These are phyloP conservation scores for Mylabris phalerata DNA, from an alignment of 1,140 invertebrate species.

Conservation along the genomic window DNA sequence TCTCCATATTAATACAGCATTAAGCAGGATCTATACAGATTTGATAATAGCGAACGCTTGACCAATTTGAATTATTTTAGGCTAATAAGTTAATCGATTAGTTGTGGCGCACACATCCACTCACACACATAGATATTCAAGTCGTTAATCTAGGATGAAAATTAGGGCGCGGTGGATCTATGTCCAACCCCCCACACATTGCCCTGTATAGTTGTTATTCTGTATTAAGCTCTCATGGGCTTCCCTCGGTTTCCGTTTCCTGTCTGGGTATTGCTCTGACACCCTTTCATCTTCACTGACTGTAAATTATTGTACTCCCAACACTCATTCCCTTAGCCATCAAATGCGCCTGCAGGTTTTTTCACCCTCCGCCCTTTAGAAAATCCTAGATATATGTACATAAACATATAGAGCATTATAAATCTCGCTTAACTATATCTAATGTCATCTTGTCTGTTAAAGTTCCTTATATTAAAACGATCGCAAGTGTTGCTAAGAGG, in stretches of 20 bases:
- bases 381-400: too few relatives aligned
- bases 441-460: too few relatives aligned
- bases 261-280: conserved; percentile 19
- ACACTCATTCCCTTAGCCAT: neutral
- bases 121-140: neutral
- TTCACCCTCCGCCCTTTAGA: too few relatives aligned
- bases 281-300: conserved; percentile 22
- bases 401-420: too few relatives aligned
- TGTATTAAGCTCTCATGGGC: conserved; percentile 21
- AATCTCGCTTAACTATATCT: too few relatives aligned
- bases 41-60: neutral
- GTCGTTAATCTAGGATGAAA: conserved; percentile 5
- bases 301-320: conserved; percentile 20
- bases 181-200: conserved; percentile 2
- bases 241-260: conserved; percentile 20
- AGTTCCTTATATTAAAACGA: too few relatives aligned
- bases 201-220: conserved; percentile 14
- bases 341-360: too few relatives aligned
- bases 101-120: neutral
- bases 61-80: conserved; percentile 16
- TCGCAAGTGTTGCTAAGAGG: too few relatives aligned
- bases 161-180: neutral
- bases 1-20: too few relatives aligned
- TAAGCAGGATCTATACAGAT: too few relatives aligned
- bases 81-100: conserved; percentile 20